These are phyloP conservation scores for Ischnura elegans DNA, from an alignment of 2,888 invertebrate genomes.

Conservation along the genomic window DNA sequence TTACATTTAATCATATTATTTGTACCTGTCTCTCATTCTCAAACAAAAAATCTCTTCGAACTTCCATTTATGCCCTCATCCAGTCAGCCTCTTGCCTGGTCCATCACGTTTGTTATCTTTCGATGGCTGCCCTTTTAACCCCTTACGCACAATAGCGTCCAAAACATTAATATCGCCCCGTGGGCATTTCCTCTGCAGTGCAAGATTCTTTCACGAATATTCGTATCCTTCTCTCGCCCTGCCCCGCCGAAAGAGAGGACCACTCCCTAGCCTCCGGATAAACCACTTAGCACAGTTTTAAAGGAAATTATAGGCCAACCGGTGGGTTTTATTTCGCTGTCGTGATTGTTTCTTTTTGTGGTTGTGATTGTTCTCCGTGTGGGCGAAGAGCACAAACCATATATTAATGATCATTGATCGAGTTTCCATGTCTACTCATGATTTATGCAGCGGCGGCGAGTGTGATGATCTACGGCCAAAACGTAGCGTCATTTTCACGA, in stretches of 20 bases:
- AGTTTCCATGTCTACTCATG: not conserved
- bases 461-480: not conserved
- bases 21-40: not conserved
- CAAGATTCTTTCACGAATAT: slow-evolving; percentile 40
- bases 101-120: not conserved
- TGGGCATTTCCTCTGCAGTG: not conserved
- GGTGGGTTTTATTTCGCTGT: slow-evolving; percentile 32
- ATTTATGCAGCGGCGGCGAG: slow-evolving; percentile 22
- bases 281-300: slow-evolving; percentile 32
- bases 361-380: not conserved
- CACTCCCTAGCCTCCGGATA: slow-evolving; percentile 44
- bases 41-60: not conserved
- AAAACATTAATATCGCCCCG: not conserved
- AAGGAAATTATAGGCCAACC: slow-evolving; percentile 46
- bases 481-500: not conserved
- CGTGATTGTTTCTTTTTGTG: slow-evolving; percentile 41
- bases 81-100: not conserved
- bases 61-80: not conserved
- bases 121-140: slow-evolving; percentile 34
- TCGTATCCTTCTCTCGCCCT: slow-evolving; percentile 2
- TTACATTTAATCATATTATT: not conserved
- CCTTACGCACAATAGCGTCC: not conserved
- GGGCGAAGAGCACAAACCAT: not conserved
- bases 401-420: slow-evolving; percentile 48
- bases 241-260: not conserved